Conservation (phyloP, 2,113 vertebrate species). For the Onychorhynchus coronatus region DNA sequence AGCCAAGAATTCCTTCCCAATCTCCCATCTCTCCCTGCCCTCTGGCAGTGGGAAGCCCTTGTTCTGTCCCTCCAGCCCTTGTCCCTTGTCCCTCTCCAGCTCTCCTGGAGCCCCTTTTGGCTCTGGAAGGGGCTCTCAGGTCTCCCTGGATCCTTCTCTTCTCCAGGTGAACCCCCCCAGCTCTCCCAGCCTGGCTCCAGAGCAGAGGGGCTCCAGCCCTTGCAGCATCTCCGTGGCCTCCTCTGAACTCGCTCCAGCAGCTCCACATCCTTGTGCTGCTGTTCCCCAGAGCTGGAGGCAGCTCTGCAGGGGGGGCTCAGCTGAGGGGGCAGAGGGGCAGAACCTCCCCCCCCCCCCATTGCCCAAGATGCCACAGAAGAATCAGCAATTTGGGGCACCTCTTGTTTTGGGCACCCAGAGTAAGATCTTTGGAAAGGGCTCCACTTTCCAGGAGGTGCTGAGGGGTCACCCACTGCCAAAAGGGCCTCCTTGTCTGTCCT, state of each 20-base stretch:
- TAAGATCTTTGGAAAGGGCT: background rate
- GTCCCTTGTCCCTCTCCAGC: background rate
- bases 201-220: background rate
- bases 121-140: accelerated
- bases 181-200: background rate
- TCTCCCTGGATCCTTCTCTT: background rate
- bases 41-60: background rate
- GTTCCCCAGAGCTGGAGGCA: background rate
- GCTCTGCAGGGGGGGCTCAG: background rate
- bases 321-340: background rate
- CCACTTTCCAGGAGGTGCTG: background rate
- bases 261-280: accelerated
- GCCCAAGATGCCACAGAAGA: background rate
- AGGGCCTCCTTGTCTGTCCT: background rate
- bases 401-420: background rate
- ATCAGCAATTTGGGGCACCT: accelerated
- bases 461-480: background rate
- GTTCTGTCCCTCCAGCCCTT: accelerated
- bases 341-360: background rate
- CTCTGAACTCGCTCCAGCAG: background rate
- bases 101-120: background rate
- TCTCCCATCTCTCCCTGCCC: accelerated
- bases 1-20: accelerated
- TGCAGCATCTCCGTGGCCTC: background rate
- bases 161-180: background rate